These are phyloP conservation scores for Bettongia penicillata DNA, from an alignment of 2,113 vertebrate genomes.

Conservation along the genomic window DNA sequence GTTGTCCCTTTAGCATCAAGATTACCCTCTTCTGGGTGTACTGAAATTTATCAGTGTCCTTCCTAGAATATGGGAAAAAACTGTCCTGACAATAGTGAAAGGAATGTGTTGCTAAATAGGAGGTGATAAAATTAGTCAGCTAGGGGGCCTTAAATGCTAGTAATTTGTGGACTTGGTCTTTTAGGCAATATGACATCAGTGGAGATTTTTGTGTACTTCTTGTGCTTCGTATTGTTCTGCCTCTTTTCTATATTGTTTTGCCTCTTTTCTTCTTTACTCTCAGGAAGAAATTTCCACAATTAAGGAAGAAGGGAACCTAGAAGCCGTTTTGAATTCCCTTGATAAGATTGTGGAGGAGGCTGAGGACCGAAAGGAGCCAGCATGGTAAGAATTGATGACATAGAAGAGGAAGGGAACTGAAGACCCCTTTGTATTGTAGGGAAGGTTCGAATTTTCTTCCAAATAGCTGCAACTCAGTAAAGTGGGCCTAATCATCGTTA, in stretches of 20 bases:
- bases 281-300: constrained; percentile 85
- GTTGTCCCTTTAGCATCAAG: not conserved
- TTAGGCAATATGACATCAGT: not conserved
- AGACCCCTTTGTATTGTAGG: not conserved
- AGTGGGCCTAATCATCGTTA: not conserved
- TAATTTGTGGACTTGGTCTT: not conserved
- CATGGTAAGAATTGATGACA: constrained; percentile 71
- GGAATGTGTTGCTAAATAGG: not conserved
- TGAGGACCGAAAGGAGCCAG: constrained; percentile 45
- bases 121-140: not conserved
- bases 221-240: not conserved
- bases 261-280: not conserved
- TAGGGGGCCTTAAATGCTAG: not conserved
- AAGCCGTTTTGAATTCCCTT: constrained; percentile 75
- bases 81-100: not conserved
- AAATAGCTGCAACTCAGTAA: not conserved
- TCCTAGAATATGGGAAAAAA: not conserved
- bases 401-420: not conserved
- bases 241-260: not conserved
- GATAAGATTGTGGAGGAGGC: constrained; percentile 82
- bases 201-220: not conserved
- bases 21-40: not conserved
- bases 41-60: not conserved
- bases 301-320: constrained; percentile 85
- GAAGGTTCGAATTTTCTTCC: not conserved